Base-by-base conservation (phyloP, 2,797 vertebrate species). In the Botia almorhae region DNA sequence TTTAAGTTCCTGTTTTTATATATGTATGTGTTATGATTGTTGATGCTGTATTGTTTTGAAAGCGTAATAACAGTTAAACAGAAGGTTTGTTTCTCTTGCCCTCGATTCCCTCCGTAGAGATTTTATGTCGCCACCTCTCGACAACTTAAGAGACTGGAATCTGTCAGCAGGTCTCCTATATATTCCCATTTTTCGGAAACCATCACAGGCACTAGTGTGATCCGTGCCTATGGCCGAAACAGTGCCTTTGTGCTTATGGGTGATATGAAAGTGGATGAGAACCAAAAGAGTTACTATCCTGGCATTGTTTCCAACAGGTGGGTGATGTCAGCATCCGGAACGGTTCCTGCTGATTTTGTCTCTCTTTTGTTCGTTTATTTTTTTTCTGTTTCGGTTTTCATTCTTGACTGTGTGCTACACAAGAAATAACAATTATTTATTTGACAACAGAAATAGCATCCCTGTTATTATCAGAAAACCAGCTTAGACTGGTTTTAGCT, bases 101-200 rank as follows among this genome's bases (percentile, higher is more conserved):
- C 69, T 79, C 23, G 51, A 75, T 55, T 84, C 75, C 67, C 80
- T 64, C 70, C 53, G 4, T 91, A 99, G 98, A 95, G 97, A 74
- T 98, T 98, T 94, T 99, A 99, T 0, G 95, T 97, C 21, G 96
- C 97, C 7, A 97, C 97, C 0, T 98, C 97, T 0, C 94, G 97
- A 33, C 98, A 99, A 89, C 93, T 99, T 82, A 99, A 98, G 91
- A 94, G 97, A 0, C 92, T 99, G 93, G 98, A 99, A 87, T 99
- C 97, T 0, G 83, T 98, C 89, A 99, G 95, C 92, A 94, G 98
- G 81, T 99, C 98, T 7, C 98, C 98, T 60, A 95, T 99, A 85
- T 98, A 97, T 90, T 98, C 98, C 23, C 96, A 99, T 90, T 99
- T 99, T 92, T 98, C 96, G 4, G 98, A 99, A 91, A 97, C 95